Conservation (phyloP, 2,888 invertebrate species). For the Andrena praecox region DNA sequence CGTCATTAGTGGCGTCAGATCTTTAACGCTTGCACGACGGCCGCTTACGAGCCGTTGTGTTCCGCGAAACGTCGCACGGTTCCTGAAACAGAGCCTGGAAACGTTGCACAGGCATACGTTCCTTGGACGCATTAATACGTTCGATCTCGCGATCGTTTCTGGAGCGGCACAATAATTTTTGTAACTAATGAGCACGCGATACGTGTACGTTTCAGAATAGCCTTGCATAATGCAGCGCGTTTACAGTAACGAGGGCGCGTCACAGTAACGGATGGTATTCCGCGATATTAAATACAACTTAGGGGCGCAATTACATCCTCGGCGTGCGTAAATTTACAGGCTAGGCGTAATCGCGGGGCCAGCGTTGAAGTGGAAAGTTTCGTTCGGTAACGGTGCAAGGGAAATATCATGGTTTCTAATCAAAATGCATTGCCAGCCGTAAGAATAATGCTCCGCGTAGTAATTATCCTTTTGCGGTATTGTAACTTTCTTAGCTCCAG, state of each 20-base stretch:
- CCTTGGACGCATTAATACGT: conserved; percentile 58
- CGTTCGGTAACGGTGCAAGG: conserved; percentile 35
- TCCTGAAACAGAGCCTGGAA: conserved; percentile 67
- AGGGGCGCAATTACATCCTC: neutral
- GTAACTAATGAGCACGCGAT: conserved; percentile 40
- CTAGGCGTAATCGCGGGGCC: neutral
- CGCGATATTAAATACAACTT: conserved; percentile 1
- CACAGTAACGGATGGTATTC: neutral
- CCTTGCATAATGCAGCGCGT: conserved; percentile 35
- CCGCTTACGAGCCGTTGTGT: conserved; percentile 63
- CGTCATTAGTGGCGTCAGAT: conserved; percentile 81
- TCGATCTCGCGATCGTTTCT: conserved; percentile 44
- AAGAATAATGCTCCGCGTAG: conserved; percentile 59
- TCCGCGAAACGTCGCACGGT: conserved; percentile 69
- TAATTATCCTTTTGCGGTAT: conserved; percentile 69
- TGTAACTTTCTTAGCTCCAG: conserved; percentile 65
- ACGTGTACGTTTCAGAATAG: conserved; percentile 11
- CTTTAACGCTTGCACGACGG: conserved; percentile 76
- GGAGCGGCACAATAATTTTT: conserved; percentile 47
- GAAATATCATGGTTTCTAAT: conserved; percentile 61
- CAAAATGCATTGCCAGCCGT: conserved; percentile 51
- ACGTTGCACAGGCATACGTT: conserved; percentile 46
- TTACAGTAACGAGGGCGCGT: neutral
- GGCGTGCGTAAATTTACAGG: neutral
- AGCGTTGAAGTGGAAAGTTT: neutral